Evolutionary conservation across 2,888 invertebrate species (phyloP).

Genomic region (Geotrupes spiniger): DNA sequence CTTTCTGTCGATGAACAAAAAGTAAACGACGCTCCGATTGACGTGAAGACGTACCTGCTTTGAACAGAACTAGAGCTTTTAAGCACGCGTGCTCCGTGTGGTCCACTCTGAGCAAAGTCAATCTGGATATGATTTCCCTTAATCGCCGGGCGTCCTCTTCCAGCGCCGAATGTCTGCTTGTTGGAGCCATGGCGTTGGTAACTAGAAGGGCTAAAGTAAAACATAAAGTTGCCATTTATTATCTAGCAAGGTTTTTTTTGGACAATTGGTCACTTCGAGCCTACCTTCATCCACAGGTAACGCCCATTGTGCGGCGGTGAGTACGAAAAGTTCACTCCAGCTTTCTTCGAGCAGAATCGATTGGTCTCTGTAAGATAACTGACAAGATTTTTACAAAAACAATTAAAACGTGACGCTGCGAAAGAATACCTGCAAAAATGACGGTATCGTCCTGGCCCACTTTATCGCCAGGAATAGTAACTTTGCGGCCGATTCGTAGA

Average conservation of each 20-base stretch:
- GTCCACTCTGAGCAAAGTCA: conserved; percentile 67
- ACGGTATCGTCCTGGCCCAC: conserved; percentile 76
- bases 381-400: conserved; percentile 28
- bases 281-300: conserved; percentile 72
- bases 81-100: conserved; percentile 82
- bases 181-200: conserved; percentile 50
- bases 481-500: conserved; percentile 72
- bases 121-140: conserved; percentile 63
- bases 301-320: conserved; percentile 80
- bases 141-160: conserved; percentile 60
- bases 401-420: neutral
- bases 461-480: conserved; percentile 73
- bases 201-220: conserved; percentile 39
- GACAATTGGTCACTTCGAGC: too few relatives aligned
- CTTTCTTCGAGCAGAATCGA: conserved; percentile 70
- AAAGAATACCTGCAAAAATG: conserved; percentile 63
- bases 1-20: conserved; percentile 52
- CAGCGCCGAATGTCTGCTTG: conserved; percentile 54
- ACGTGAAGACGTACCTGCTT: conserved; percentile 60
- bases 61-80: conserved; percentile 79
- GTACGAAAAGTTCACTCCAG: conserved; percentile 80
- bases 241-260: too few relatives aligned
- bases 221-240: neutral
- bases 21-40: neutral
- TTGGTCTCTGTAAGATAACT: conserved; percentile 70